Evolutionary conservation across 2,888 invertebrate genomes (phyloP).

Genomic region (Exocentrus adspersus): DNA sequence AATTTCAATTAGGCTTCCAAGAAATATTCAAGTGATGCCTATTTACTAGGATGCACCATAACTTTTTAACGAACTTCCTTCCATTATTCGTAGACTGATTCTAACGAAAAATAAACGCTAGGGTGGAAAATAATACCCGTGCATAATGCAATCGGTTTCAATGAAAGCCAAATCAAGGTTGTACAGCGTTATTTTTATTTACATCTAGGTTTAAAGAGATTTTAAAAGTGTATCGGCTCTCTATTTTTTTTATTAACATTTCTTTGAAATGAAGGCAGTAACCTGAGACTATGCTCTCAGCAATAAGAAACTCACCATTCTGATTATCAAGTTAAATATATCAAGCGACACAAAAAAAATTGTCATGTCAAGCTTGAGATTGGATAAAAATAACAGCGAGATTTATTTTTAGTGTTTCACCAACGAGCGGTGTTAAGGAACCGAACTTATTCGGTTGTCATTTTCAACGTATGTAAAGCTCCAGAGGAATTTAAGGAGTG

Average conservation of each 20-base stretch:
- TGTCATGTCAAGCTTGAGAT: neutral
- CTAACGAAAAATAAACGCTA: neutral
- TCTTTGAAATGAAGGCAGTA: neutral
- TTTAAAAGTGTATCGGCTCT: neutral
- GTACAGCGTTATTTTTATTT: too few species aligned
- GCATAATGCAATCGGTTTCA: conserved; percentile 5
- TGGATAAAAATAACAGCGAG: neutral
- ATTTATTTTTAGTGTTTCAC: too few species aligned
- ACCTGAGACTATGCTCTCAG: too few species aligned
- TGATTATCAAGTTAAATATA: too few species aligned
- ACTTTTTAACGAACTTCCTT: neutral
- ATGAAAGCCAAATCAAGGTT: too few species aligned
- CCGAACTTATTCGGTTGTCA: too few species aligned
- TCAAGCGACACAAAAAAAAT: neutral
- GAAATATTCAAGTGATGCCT: too few species aligned
- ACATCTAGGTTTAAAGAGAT: neutral
- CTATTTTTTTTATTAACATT: neutral
- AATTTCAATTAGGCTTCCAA: too few species aligned
- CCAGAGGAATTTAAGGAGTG: conserved; percentile 3
- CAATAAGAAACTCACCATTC: too few species aligned
- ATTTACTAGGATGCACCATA: conserved; percentile 1
- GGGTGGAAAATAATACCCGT: conserved; percentile 4
- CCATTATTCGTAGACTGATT: neutral
- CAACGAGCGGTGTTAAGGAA: too few species aligned
- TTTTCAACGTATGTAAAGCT: too few species aligned